phyloP scores from a whole-genome alignment of 2,888 invertebrate genomes.

The Orthosia gracilis region DNA sequence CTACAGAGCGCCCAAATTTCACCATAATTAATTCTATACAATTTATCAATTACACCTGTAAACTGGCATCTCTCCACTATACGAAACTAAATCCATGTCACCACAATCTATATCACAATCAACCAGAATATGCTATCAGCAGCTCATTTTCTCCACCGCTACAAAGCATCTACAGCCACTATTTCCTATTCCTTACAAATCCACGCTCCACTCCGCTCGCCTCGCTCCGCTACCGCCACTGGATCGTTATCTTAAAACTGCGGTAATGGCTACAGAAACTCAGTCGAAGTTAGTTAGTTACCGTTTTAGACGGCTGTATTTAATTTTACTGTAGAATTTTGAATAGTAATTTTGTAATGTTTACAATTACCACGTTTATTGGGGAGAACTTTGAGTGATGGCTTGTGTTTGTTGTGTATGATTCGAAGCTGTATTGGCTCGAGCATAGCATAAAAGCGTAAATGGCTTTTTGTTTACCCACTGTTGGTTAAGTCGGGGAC shows the following conservation, averaged over 20 bases:
- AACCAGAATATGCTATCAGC: neutral
- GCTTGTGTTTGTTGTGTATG: neutral
- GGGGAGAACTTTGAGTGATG: conserved; percentile 8
- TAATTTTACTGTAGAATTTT: conserved; percentile 62
- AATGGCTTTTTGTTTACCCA: too few species aligned
- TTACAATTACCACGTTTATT: conserved; percentile 33
- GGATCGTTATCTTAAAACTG: conserved; percentile 58
- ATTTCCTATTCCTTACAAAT: conserved; percentile 9
- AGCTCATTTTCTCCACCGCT: conserved; percentile 2
- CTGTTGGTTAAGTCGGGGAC: too few species aligned
- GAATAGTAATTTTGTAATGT: conserved; percentile 48
- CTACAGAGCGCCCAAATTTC: too few species aligned
- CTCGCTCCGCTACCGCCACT: conserved; percentile 19
- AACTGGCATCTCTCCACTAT: too few species aligned
- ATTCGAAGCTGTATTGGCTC: too few species aligned
- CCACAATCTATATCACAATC: neutral
- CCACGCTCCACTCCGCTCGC: conserved; percentile 20
- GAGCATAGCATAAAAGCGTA: too few species aligned
- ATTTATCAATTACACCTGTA: too few species aligned
- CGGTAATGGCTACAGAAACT: conserved; percentile 62
- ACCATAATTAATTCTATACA: too few species aligned
- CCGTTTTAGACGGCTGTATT: conserved; percentile 64
- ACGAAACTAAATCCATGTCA: neutral
- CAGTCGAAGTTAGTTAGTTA: conserved; percentile 63
- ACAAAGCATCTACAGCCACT: conserved; percentile 7